Evolutionary conservation across 1,140 invertebrate genomes (phyloP).

Genomic region (Saccostrea echinata): DNA sequence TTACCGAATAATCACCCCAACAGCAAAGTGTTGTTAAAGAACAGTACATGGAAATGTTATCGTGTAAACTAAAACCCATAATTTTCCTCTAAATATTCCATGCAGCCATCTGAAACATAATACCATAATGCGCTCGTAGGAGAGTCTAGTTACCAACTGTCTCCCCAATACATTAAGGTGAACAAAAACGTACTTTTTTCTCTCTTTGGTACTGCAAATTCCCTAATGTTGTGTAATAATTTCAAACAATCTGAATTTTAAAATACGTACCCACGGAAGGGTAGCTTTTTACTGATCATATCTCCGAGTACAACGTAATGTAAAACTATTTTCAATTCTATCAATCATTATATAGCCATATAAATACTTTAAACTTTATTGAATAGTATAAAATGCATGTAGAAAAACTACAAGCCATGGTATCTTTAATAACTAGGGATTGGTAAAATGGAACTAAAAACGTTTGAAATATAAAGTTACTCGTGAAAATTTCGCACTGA

Average conservation of each 20-base stretch:
- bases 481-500: not conserved
- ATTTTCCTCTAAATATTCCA: not conserved
- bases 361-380: too few relatives aligned
- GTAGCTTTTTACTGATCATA: not conserved
- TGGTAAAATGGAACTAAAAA: not conserved
- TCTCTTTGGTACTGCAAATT: slow-evolving; percentile 1
- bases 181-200: not conserved
- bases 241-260: not conserved
- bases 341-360: too few relatives aligned
- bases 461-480: not conserved
- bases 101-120: not conserved
- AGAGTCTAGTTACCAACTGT: slow-evolving; percentile 3
- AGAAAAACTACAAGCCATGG: not conserved
- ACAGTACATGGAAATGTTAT: not conserved
- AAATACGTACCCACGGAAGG: not conserved
- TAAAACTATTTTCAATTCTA: too few relatives aligned
- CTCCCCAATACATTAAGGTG: not conserved
- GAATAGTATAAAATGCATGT: not conserved
- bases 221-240: not conserved
- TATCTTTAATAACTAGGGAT: not conserved
- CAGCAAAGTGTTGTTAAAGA: not conserved
- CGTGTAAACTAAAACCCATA: not conserved
- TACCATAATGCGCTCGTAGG: not conserved
- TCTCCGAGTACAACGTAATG: not conserved
- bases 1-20: not conserved